A percentile compares a stretch with the other conserved stretches of the same genome.
These are phyloP conservation scores for Phaethornis superciliosus DNA, from an alignment of 2,113 vertebrate genomes.

Conservation along the genomic window DNA sequence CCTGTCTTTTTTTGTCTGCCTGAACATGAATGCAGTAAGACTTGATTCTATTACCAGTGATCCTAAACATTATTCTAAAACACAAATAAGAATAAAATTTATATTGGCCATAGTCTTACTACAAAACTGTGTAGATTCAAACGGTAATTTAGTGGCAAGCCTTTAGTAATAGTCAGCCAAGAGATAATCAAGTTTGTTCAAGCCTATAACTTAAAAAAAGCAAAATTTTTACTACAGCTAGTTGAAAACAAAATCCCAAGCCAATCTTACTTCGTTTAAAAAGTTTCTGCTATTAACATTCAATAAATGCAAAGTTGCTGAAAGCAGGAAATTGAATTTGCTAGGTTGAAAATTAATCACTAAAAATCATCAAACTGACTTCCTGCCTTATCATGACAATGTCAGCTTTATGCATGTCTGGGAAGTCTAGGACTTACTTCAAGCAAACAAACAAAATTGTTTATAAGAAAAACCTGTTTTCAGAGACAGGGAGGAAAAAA, in stretches of 20 bases:
- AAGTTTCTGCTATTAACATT: neutral
- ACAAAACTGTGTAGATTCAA: neutral
- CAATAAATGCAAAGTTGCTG: neutral
- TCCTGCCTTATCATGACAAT: slow-evolving; percentile 18
- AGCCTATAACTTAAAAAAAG: neutral
- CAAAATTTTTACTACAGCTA: neutral
- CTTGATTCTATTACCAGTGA: neutral
- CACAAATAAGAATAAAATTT: neutral
- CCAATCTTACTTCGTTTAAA: neutral
- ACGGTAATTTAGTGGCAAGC: neutral
- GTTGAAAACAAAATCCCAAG: neutral
- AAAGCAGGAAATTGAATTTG: neutral
- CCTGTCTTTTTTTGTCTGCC: neutral
- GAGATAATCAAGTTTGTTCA: neutral
- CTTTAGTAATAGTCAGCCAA: neutral
- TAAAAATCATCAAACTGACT: neutral
- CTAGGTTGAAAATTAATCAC: slow-evolving; percentile 6
- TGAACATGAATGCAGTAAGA: neutral
- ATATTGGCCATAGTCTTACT: neutral
- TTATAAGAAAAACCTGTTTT: neutral
- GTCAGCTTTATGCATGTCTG: neutral
- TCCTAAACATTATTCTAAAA: neutral
- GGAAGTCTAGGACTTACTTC: neutral
- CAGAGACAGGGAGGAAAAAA: neutral
- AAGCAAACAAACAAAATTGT: slow-evolving; percentile 7